A percentile compares a stretch with the other conserved stretches of the same genome.
phyloP scores from a whole-genome alignment of 1,140 invertebrate genomes.

The Periplaneta americana region DNA sequence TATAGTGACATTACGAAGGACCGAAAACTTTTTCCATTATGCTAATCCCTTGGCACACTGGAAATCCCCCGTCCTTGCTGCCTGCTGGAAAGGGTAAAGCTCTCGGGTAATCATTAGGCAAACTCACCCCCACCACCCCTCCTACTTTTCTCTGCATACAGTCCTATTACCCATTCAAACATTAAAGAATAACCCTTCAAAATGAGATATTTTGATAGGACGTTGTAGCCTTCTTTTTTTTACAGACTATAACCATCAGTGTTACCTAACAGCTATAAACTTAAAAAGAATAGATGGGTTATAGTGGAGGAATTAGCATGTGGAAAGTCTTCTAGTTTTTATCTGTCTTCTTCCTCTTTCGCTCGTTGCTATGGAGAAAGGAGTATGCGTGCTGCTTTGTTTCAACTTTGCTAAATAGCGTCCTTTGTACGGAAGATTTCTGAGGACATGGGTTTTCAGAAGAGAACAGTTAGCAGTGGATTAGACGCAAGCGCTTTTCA shows the following conservation, averaged over 20 bases:
- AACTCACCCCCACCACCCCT: not conserved
- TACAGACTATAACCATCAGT: not conserved
- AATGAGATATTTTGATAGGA: not conserved
- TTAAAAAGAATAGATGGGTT: not conserved
- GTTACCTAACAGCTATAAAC: not conserved
- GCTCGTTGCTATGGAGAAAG: not conserved
- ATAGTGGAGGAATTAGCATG: not conserved
- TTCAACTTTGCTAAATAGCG: not conserved
- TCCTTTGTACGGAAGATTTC: not conserved
- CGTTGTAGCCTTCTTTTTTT: too few relatives aligned
- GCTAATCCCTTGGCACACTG: conserved; percentile 16
- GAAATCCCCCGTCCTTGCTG: conserved; percentile 5
- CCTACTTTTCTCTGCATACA: not conserved
- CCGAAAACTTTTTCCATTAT: conserved; percentile 17
- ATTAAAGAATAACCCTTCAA: not conserved
- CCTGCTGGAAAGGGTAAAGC: not conserved
- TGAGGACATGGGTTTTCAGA: not conserved
- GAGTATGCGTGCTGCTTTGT: too few relatives aligned
- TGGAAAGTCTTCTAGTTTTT: not conserved
- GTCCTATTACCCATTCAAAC: not conserved
- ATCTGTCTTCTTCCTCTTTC: not conserved
- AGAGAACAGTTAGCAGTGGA: not conserved
- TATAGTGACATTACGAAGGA: conserved; percentile 12
- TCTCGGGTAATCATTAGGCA: not conserved
- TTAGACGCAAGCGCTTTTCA: not conserved